Percentiles rank a stretch among this genome's conserved stretches.
These are phyloP conservation scores for Epinotia demarniana DNA, from an alignment of 2,888 invertebrate genomes.

Conservation along the genomic window DNA sequence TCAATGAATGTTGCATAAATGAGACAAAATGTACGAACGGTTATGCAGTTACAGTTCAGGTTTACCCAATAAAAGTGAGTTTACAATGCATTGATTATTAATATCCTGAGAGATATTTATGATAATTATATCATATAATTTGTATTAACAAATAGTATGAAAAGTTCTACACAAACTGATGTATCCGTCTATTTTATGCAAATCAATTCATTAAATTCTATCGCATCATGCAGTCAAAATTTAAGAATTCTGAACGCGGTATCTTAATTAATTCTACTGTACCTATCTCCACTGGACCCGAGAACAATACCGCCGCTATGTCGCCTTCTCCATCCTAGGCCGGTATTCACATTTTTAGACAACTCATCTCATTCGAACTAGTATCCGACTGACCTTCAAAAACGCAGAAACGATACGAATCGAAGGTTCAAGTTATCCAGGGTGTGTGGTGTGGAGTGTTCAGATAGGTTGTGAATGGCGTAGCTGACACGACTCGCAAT, in stretches of 20 bases:
- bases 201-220: too few species aligned
- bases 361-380: background rate
- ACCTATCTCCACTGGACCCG: background rate
- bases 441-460: background rate
- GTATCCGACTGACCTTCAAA: background rate
- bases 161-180: too few species aligned
- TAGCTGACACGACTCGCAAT: constrained; percentile 1
- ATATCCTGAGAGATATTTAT: too few species aligned
- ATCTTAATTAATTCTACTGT: constrained; percentile 1
- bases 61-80: too few species aligned
- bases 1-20: too few species aligned
- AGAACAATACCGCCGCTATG: constrained; percentile 42
- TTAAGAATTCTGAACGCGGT: background rate
- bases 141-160: too few species aligned
- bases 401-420: background rate
- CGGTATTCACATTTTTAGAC: background rate
- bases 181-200: too few species aligned
- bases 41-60: too few species aligned
- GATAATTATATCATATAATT: too few species aligned
- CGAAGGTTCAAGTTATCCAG: constrained; percentile 3
- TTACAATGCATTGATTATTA: too few species aligned
- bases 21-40: too few species aligned
- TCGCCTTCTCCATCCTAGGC: constrained; percentile 16
- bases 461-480: background rate
- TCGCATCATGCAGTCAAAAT: too few species aligned